Evolutionary conservation across 2,113 vertebrate species (phyloP).

Genomic region (Sceloporus tristichus): DNA sequence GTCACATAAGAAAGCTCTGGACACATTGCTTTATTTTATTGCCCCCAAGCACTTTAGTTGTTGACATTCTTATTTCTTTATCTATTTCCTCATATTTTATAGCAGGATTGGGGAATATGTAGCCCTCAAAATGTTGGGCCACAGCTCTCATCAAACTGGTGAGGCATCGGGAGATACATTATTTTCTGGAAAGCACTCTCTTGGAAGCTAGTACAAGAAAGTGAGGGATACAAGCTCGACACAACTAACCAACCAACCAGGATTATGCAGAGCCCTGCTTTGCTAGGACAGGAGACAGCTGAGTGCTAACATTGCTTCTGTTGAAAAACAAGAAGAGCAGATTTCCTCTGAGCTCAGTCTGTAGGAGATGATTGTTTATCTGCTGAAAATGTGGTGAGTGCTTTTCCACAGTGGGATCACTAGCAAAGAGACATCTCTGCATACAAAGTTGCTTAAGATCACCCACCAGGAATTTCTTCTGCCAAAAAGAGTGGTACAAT

Average conservation of each 20-base stretch:
- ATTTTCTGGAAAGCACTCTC: not conserved
- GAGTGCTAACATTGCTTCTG: not conserved
- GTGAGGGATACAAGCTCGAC: not conserved
- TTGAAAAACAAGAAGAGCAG: not conserved
- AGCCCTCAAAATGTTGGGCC: too few species aligned
- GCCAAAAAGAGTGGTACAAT: not conserved
- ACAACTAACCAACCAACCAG: not conserved
- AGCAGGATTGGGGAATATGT: too few species aligned
- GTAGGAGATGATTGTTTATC: not conserved
- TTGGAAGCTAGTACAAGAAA: not conserved
- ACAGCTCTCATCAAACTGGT: too few species aligned
- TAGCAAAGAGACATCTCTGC: not conserved
- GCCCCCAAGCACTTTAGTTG: too few species aligned
- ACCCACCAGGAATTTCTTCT: not conserved
- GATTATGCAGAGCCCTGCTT: not conserved
- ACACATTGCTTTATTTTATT: too few species aligned
- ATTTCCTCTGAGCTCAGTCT: not conserved
- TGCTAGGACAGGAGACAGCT: conserved; percentile 35
- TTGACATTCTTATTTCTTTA: too few species aligned
- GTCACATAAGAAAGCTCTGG: too few species aligned
- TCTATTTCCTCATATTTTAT: too few species aligned
- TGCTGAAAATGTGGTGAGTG: not conserved
- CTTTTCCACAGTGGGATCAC: not conserved
- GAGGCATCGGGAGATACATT: not conserved
- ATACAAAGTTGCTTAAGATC: not conserved